A percentile compares a stretch with the other conserved stretches of the same genome.
Conservation (phyloP, 1,140 invertebrate species). For the Drosophila sechellia region DNA sequence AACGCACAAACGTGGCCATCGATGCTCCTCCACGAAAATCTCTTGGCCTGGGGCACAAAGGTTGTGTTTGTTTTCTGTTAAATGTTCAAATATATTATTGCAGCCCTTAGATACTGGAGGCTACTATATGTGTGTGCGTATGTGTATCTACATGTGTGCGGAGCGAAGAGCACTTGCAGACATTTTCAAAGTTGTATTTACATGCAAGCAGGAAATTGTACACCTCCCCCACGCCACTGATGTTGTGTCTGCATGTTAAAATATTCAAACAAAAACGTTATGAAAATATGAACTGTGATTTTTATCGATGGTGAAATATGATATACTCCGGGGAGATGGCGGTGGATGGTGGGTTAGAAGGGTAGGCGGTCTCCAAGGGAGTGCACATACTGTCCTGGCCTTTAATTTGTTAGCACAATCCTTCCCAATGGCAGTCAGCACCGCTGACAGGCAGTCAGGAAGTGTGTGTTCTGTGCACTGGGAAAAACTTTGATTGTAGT, state of each 20-base stretch:
- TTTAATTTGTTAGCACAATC: conserved; percentile 77
- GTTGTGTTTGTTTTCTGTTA: conserved; percentile 84
- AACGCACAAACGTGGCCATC: conserved; percentile 70
- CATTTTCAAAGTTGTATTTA: conserved; percentile 64
- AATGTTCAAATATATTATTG: conserved; percentile 83
- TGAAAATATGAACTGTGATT: conserved; percentile 84
- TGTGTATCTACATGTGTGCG: not conserved
- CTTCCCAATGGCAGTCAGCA: conserved; percentile 28
- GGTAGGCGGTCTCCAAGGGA: conserved; percentile 21
- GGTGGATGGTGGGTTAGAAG: not conserved
- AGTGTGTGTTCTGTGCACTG: conserved; percentile 1
- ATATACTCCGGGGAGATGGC: conserved; percentile 46
- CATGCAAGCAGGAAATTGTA: conserved; percentile 44
- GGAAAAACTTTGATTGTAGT: not conserved
- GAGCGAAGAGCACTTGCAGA: conserved; percentile 49
- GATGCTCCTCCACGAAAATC: conserved; percentile 46
- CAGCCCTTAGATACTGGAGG: conserved; percentile 40
- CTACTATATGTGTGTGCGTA: not conserved
- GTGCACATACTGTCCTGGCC: conserved; percentile 52
- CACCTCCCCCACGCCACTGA: conserved; percentile 3
- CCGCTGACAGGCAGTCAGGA: conserved; percentile 41
- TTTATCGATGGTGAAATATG: conserved; percentile 84
- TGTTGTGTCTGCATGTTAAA: conserved; percentile 68
- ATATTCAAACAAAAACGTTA: conserved; percentile 77
- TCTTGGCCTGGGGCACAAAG: conserved; percentile 58